Percentiles rank a stretch among this genome's conserved stretches.
Conservation (phyloP, 2,797 vertebrate genomes). For the Melopsittacus undulatus region DNA sequence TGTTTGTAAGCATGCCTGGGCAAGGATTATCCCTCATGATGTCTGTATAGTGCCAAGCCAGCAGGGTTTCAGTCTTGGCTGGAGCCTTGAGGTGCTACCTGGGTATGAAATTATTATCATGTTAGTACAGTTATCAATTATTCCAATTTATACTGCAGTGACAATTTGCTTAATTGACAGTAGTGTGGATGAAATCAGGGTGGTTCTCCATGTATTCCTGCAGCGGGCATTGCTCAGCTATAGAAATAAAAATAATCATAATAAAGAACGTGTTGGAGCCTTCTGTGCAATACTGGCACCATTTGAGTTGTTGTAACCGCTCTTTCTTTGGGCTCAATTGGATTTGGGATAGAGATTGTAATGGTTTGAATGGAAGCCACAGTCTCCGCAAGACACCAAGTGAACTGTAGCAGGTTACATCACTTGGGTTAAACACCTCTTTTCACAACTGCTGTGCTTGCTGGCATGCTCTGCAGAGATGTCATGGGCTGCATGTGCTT, state of each 20-base stretch:
- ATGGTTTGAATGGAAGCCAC: slow-evolving; percentile 15
- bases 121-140: background rate
- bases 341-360: background rate
- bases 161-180: background rate
- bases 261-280: background rate
- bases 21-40: background rate
- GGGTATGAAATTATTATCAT: background rate
- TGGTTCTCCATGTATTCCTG: background rate
- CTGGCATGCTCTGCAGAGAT: background rate
- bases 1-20: slow-evolving; percentile 23
- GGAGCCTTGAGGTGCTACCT: background rate
- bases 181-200: background rate
- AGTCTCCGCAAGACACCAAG: background rate
- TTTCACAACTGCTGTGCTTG: background rate
- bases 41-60: background rate
- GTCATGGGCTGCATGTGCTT: background rate
- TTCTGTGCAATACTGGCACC: slow-evolving; percentile 23
- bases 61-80: background rate
- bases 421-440: background rate
- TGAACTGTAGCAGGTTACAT: background rate
- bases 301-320: slow-evolving; percentile 4
- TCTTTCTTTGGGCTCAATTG: background rate
- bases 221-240: background rate
- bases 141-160: background rate
- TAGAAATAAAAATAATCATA: slow-evolving; percentile 9